phyloP scores from a whole-genome alignment of 2,113 vertebrate species.

The Pterocles burchelli region DNA sequence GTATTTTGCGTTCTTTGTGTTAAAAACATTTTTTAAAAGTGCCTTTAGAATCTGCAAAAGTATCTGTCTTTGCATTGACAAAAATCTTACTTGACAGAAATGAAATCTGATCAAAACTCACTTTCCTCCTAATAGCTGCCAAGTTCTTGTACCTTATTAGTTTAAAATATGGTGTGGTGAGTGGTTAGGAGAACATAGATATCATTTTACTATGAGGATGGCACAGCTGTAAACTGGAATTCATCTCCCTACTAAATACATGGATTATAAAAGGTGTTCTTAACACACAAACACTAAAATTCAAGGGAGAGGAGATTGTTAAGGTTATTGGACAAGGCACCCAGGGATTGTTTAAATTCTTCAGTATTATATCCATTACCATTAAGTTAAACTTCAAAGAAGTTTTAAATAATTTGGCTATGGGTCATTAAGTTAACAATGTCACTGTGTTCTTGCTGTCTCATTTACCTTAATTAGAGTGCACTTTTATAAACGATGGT shows the following conservation, averaged over 20 bases:
- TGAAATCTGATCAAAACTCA: neutral
- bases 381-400: constrained; percentile 54
- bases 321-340: neutral
- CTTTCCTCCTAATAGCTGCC: neutral
- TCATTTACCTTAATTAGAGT: constrained; percentile 68
- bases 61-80: neutral
- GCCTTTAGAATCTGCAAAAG: neutral
- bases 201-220: neutral
- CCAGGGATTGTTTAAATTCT: neutral
- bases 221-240: neutral
- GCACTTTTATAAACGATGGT: constrained; percentile 11
- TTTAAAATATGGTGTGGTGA: neutral
- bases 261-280: neutral
- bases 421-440: constrained; percentile 64
- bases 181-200: neutral
- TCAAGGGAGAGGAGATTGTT: neutral
- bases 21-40: neutral
- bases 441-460: constrained; percentile 60
- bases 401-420: constrained; percentile 51
- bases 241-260: neutral
- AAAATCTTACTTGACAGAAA: neutral
- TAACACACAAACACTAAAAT: neutral
- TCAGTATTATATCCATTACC: constrained; percentile 30
- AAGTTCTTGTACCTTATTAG: neutral
- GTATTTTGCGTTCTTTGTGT: neutral